These are phyloP conservation scores for Colletes gigas DNA, from an alignment of 1,140 invertebrate genomes.

Conservation along the genomic window DNA sequence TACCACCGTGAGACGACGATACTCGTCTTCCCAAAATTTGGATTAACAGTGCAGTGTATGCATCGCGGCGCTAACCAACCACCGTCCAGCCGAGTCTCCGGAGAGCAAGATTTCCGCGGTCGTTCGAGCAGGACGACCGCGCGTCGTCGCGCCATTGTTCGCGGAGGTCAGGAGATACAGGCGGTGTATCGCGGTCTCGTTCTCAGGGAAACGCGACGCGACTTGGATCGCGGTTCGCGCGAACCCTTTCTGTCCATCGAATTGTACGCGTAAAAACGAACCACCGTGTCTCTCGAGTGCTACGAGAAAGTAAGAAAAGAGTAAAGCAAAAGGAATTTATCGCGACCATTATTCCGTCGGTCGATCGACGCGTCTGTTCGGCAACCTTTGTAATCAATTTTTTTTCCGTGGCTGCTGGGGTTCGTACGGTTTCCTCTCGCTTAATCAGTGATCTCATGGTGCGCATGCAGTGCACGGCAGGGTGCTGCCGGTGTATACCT, in stretches of 20 bases:
- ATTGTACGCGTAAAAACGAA: background rate
- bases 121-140: slow-evolving; percentile 8
- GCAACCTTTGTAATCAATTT: slow-evolving; percentile 61
- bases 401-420: slow-evolving; percentile 16
- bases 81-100: background rate
- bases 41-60: background rate
- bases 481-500: slow-evolving; percentile 33
- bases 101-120: slow-evolving; percentile 2
- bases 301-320: slow-evolving; percentile 34
- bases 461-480: slow-evolving; percentile 44
- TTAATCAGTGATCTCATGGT: slow-evolving; percentile 33
- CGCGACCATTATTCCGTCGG: slow-evolving; percentile 65
- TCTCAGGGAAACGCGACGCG: slow-evolving; percentile 3
- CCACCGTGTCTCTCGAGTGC: background rate
- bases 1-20: background rate
- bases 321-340: slow-evolving; percentile 41
- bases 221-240: background rate
- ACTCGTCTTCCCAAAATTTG: background rate
- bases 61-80: background rate
- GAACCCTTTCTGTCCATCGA: background rate
- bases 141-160: slow-evolving; percentile 55
- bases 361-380: slow-evolving; percentile 60
- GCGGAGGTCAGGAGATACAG: slow-evolving; percentile 38
- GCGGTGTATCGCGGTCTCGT: slow-evolving; percentile 18
- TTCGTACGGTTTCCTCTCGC: slow-evolving; percentile 25